Conservation (phyloP, 2,113 vertebrate species). For the Pagrus major region DNA sequence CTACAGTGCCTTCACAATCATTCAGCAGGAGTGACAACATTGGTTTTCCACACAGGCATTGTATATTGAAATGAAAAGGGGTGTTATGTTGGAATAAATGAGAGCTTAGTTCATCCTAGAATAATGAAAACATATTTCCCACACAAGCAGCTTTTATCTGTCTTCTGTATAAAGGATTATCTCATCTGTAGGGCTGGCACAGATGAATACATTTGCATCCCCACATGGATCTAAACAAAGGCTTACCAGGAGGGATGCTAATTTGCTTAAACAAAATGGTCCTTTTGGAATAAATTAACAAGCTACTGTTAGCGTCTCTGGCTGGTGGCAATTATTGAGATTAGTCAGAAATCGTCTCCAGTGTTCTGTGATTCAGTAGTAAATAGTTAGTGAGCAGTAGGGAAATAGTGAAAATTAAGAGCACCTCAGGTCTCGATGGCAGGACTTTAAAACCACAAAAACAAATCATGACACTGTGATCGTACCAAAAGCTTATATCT, state of each 20-base stretch:
- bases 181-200: not conserved
- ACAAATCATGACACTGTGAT: not conserved
- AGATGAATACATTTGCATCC: not conserved
- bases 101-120: conserved; percentile 3
- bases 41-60: conserved; percentile 26
- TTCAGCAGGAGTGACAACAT: conserved; percentile 21
- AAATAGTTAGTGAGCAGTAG: not conserved
- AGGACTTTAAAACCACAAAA: not conserved
- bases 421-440: conserved; percentile 29
- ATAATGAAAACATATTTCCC: not conserved
- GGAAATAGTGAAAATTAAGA: conserved; percentile 13
- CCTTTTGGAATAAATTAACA: not conserved
- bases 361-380: not conserved
- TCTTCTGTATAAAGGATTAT: not conserved
- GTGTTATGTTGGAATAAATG: conserved; percentile 29
- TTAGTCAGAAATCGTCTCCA: not conserved
- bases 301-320: not conserved
- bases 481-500: conserved; percentile 3
- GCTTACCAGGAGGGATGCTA: not conserved
- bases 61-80: conserved; percentile 5
- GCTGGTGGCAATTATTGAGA: not conserved
- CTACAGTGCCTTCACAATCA: conserved; percentile 24
- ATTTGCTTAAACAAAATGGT: not conserved
- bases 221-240: not conserved
- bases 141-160: not conserved